These are phyloP conservation scores for Rutpela maculata DNA, from an alignment of 2,888 invertebrate genomes.

Conservation along the genomic window DNA sequence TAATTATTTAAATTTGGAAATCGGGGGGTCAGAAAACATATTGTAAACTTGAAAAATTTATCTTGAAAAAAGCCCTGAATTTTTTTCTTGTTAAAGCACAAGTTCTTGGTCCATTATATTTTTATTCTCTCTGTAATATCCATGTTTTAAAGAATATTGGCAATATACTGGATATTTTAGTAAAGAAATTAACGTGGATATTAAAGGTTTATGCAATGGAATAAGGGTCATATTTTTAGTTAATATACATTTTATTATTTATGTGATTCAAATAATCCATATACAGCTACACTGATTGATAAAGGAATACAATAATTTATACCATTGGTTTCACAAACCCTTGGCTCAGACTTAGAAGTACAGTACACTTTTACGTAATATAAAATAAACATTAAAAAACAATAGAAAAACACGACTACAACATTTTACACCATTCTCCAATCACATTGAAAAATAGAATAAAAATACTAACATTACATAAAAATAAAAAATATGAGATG, in stretches of 20 bases:
- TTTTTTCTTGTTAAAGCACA: no score
- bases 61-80: no score
- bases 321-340: constrained; percentile 62
- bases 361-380: constrained; percentile 70
- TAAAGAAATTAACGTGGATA: no score
- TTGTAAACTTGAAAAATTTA: no score
- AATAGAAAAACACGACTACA: constrained; percentile 65
- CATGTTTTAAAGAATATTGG: no score
- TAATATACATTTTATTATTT: constrained; percentile 36
- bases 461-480: constrained; percentile 52
- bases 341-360: constrained; percentile 71
- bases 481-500: constrained; percentile 47
- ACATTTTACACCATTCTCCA: constrained; percentile 60
- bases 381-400: constrained; percentile 64
- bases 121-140: no score
- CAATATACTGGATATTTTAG: no score
- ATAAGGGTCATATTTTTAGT: background rate
- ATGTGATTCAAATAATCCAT: constrained; percentile 37
- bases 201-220: background rate
- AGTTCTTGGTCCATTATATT: no score
- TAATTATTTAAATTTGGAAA: no score
- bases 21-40: no score
- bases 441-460: constrained; percentile 56
- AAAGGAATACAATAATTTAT: constrained; percentile 71
- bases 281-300: constrained; percentile 67